Conservation (phyloP, 2,113 vertebrate genomes). For the Anolis sagrei region DNA sequence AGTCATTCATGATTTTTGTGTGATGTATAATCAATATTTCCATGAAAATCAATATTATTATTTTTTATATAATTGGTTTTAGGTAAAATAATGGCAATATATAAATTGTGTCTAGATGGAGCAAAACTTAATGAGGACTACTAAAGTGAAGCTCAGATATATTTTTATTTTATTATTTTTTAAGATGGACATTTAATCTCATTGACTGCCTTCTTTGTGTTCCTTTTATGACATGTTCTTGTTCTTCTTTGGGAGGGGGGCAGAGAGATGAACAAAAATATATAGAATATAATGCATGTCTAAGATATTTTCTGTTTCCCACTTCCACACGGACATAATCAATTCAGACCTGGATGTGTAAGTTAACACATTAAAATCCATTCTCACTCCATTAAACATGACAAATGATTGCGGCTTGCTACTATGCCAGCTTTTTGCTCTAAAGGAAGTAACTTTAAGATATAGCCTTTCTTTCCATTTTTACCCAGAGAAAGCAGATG, state of each 20-base stretch:
- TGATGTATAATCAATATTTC: background rate
- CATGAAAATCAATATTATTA: background rate
- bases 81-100: background rate
- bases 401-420: too few species aligned
- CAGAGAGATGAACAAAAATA: background rate
- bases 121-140: background rate
- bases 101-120: background rate
- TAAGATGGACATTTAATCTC: background rate
- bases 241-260: background rate
- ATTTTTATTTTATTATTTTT: background rate
- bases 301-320: background rate
- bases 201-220: background rate
- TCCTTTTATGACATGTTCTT: background rate
- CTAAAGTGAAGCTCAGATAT: background rate
- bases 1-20: too few species aligned
- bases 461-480: background rate
- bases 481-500: slow-evolving; percentile 7
- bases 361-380: background rate
- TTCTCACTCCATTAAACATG: background rate
- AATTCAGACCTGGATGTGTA: background rate
- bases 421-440: background rate
- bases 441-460: slow-evolving; percentile 15
- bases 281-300: background rate
- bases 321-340: background rate
- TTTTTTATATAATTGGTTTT: background rate